These are phyloP conservation scores for Colletes collaris DNA, from an alignment of 2,888 invertebrate genomes.

Conservation along the genomic window DNA sequence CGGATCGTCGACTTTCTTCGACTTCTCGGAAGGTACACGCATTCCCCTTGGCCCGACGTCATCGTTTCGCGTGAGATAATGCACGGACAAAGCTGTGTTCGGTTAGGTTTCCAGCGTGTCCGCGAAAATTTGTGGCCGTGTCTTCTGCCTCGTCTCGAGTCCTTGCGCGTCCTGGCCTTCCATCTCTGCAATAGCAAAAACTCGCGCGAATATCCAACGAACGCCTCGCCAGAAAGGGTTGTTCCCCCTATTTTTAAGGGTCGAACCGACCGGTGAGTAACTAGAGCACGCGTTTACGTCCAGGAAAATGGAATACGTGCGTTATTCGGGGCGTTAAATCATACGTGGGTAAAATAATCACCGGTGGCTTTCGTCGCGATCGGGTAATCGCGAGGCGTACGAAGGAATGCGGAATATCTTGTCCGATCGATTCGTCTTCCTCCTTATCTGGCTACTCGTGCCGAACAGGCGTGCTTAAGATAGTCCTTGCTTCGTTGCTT, in stretches of 20 bases:
- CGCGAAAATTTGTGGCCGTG: conserved; percentile 14
- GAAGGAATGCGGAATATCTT: conserved; percentile 46
- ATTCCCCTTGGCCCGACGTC: conserved; percentile 47
- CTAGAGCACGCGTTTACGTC: too few relatives aligned
- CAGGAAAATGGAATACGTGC: too few relatives aligned
- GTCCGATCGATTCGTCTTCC: conserved; percentile 56
- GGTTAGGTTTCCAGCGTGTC: background rate
- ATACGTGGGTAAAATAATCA: background rate
- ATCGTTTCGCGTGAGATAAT: conserved; percentile 39
- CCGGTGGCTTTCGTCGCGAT: conserved; percentile 26
- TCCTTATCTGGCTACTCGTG: conserved; percentile 53
- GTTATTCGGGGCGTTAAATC: background rate
- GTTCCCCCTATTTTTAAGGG: too few relatives aligned
- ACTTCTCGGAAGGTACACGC: conserved; percentile 55
- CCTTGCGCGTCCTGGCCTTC: too few relatives aligned
- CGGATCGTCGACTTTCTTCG: conserved; percentile 46
- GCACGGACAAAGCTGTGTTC: background rate
- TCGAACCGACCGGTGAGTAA: too few relatives aligned
- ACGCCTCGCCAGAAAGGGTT: too few relatives aligned
- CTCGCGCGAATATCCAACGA: too few relatives aligned
- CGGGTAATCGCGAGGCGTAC: conserved; percentile 35
- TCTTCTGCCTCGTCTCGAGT: too few relatives aligned
- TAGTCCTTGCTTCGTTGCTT: conserved; percentile 26
- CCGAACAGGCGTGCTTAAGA: conserved; percentile 49
- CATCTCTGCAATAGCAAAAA: too few relatives aligned